Conservation (phyloP, 2,113 vertebrate species). For the Butorides virescens region DNA sequence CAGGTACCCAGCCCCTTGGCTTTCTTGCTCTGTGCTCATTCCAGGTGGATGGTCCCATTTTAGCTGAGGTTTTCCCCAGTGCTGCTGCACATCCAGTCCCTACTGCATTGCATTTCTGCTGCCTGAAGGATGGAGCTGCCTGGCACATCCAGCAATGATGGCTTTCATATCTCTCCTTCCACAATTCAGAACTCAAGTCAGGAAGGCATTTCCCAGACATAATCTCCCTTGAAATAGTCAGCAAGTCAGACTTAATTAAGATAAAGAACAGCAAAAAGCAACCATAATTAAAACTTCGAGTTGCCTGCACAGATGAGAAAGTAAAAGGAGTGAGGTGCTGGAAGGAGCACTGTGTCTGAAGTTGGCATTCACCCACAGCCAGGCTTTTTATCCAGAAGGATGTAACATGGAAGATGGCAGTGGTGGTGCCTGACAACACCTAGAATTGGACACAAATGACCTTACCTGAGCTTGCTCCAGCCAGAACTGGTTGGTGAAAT, state of each 20-base stretch:
- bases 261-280: conserved; percentile 49
- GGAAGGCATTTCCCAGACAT: conserved; percentile 9
- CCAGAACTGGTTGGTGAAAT: neutral
- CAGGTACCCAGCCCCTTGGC: neutral
- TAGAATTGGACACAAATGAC: neutral
- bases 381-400: neutral
- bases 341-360: neutral
- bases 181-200: neutral
- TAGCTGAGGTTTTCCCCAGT: neutral
- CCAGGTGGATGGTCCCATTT: neutral
- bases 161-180: neutral
- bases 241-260: conserved; percentile 62
- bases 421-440: neutral
- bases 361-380: neutral
- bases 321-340: neutral
- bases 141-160: neutral
- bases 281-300: conserved; percentile 48
- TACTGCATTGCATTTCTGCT: neutral
- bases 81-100: neutral
- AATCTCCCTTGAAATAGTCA: conserved; percentile 30
- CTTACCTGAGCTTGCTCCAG: neutral
- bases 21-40: neutral
- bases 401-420: neutral
- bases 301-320: neutral
- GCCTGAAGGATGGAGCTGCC: neutral